Conservation (phyloP, 2,888 invertebrate genomes). For the Alloscopus bannaensis region DNA sequence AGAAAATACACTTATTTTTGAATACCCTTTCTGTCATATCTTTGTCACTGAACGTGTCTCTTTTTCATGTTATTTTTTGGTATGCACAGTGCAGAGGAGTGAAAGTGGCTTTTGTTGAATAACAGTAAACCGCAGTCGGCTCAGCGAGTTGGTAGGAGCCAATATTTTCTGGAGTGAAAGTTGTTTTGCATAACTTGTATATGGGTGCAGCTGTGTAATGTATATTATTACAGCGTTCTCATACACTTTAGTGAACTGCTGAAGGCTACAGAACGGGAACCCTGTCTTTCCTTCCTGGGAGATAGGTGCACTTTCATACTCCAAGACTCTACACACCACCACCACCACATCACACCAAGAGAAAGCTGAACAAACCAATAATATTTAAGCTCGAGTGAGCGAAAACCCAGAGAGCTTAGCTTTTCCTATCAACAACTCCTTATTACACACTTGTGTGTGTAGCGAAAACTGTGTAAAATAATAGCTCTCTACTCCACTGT, state of each 20-base stretch:
- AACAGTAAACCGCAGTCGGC: slow-evolving; percentile 56
- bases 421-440: slow-evolving; percentile 44
- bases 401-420: slow-evolving; percentile 47
- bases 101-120: slow-evolving; percentile 57
- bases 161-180: no score
- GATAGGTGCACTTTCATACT: background rate
- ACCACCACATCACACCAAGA: slow-evolving; percentile 58
- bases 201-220: background rate
- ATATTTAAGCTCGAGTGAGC: slow-evolving; percentile 55
- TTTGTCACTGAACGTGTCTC: background rate
- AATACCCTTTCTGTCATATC: slow-evolving; percentile 11
- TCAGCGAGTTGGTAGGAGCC: slow-evolving; percentile 51
- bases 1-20: no score
- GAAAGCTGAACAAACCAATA: slow-evolving; percentile 57
- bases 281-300: background rate
- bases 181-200: background rate
- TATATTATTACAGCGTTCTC: slow-evolving; percentile 3
- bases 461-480: no score
- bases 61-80: slow-evolving; percentile 2
- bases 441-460: no score
- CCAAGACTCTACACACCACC: slow-evolving; percentile 1
- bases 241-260: slow-evolving; percentile 30
- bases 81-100: slow-evolving; percentile 15
- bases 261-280: no score
- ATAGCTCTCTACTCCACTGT: background rate